phyloP scores from a whole-genome alignment of 1,140 invertebrate species.

The Chironomus striatipennis region DNA sequence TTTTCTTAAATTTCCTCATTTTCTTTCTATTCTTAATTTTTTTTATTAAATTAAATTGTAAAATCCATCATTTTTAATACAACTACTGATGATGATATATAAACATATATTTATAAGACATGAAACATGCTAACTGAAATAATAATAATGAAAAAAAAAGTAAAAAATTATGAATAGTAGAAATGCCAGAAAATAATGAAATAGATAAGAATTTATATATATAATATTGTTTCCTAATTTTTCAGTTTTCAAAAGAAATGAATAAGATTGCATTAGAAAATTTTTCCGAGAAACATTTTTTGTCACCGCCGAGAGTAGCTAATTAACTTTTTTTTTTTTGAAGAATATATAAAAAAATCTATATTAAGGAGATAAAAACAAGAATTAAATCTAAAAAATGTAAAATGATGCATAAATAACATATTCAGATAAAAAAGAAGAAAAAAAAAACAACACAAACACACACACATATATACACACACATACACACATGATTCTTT shows the following conservation, averaged over 20 bases:
- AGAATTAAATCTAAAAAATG: conserved; percentile 8
- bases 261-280: conserved; percentile 4
- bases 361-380: conserved; percentile 18
- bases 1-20: neutral
- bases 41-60: too few relatives aligned
- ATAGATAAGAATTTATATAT: conserved; percentile 6
- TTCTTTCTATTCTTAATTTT: neutral
- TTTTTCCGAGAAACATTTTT: neutral
- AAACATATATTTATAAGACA: conserved; percentile 9
- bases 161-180: neutral
- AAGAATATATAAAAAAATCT: neutral
- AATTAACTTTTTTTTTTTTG: neutral
- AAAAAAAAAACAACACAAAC: neutral
- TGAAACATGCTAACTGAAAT: neutral
- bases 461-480: conserved; percentile 10
- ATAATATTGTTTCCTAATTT: neutral
- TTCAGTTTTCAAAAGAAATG: neutral
- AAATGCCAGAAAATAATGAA: conserved; percentile 7
- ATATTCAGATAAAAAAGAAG: neutral
- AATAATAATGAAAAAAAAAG: neutral
- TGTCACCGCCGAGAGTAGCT: neutral
- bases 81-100: conserved; percentile 4
- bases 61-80: neutral
- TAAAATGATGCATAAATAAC: conserved; percentile 4
- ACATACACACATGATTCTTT: conserved; percentile 12